A percentile compares a stretch with the other conserved stretches of the same genome.
Evolutionary conservation across 1,140 invertebrate species (phyloP).

Genomic region (Bacillus rossius): DNA sequence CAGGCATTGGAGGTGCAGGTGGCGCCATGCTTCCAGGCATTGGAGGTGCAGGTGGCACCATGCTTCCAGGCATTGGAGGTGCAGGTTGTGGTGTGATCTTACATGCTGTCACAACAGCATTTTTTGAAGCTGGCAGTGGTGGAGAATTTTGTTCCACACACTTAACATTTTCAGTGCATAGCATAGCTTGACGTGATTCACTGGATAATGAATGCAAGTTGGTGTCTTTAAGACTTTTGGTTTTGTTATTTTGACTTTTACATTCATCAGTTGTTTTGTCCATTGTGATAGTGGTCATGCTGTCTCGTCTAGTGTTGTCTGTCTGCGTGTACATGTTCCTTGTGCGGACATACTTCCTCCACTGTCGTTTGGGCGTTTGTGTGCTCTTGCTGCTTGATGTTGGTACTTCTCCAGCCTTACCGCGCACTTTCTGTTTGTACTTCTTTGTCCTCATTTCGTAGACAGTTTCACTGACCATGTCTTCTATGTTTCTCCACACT

Average conservation of each 20-base stretch:
- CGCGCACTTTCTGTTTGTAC: too few species aligned
- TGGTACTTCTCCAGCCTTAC: too few species aligned
- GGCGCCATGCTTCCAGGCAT: not conserved
- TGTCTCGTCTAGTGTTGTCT: too few species aligned
- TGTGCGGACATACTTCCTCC: not conserved
- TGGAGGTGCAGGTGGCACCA: not conserved
- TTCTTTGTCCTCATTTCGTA: too few species aligned
- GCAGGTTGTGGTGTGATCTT: conserved; percentile 14
- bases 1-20: conserved; percentile 9
- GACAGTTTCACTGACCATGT: conserved; percentile 25
- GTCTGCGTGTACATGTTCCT: too few species aligned
- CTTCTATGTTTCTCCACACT: conserved; percentile 32
- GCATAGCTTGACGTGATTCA: too few species aligned
- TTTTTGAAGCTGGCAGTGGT: conserved; percentile 10
- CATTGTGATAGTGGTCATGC: too few species aligned
- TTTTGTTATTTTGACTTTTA: too few species aligned
- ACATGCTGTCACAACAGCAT: not conserved
- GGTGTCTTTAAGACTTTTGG: too few species aligned
- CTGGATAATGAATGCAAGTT: too few species aligned
- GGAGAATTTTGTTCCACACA: not conserved
- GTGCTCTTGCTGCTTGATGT: not conserved
- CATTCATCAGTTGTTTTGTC: too few species aligned
- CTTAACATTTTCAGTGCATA: too few species aligned
- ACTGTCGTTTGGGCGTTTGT: not conserved
- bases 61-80: conserved; percentile 21